Percentiles rank a stretch among this genome's conserved stretches.
These are phyloP conservation scores for Rattus rattus DNA, from an alignment of 2,113 vertebrate genomes.

Conservation along the genomic window DNA sequence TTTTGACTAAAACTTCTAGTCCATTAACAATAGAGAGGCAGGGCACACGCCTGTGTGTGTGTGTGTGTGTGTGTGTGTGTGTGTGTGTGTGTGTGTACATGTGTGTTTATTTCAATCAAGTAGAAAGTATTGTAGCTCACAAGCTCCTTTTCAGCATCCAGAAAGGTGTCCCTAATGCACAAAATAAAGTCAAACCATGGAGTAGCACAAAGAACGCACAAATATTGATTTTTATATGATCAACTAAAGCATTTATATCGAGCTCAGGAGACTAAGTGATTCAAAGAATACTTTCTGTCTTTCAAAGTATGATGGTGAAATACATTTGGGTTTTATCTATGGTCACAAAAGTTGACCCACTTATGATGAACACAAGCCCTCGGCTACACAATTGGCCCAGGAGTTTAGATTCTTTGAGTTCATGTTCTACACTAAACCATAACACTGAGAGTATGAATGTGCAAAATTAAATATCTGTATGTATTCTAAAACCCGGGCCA, in stretches of 20 bases:
- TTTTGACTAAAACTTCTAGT: constrained; percentile 51
- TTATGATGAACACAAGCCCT: background rate
- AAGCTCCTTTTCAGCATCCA: constrained; percentile 59
- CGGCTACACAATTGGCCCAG: background rate
- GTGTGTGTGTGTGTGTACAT: background rate
- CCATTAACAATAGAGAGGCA: background rate
- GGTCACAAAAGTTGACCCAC: background rate
- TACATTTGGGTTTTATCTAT: constrained; percentile 13
- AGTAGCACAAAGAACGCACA: constrained; percentile 50
- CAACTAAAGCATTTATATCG: constrained; percentile 68
- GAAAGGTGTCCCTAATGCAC: constrained; percentile 56
- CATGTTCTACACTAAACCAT: constrained; percentile 35
- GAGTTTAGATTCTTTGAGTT: constrained; percentile 22
- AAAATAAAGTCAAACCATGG: constrained; percentile 69
- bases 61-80: background rate
- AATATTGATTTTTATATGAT: constrained; percentile 50
- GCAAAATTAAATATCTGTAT: background rate
- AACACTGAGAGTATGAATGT: background rate
- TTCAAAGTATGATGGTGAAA: constrained; percentile 34
- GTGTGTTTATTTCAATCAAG: constrained; percentile 26
- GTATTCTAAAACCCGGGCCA: background rate
- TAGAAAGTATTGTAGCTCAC: constrained; percentile 53
- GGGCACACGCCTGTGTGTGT: background rate
- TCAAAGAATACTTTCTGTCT: constrained; percentile 39
- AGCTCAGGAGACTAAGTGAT: background rate